Conservation (phyloP, 2,888 invertebrate genomes). For the Pocota personata region DNA sequence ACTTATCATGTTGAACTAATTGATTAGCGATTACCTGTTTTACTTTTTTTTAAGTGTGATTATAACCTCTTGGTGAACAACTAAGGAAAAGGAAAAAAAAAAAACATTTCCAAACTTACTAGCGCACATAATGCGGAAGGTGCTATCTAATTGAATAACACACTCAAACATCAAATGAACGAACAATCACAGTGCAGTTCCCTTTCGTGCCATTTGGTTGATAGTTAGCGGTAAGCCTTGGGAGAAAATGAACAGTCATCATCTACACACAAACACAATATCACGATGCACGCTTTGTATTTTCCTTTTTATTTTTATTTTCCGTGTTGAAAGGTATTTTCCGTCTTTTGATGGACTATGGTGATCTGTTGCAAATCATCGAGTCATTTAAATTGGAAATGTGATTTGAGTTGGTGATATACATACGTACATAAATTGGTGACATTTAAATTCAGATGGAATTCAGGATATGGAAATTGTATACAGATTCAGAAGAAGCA, state of each 20-base stretch:
- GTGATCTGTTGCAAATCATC: conserved; percentile 25
- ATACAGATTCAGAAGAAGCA: no score
- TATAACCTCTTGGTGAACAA: conserved; percentile 5
- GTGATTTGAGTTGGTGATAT: neutral
- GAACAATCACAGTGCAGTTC: conserved; percentile 48
- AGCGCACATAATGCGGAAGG: conserved; percentile 54
- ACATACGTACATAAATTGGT: no score
- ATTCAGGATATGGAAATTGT: no score
- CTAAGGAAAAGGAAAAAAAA: neutral
- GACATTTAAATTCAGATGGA: no score
- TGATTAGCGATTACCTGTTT: conserved; percentile 12
- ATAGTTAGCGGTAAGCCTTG: conserved; percentile 3
- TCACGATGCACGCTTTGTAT: conserved; percentile 32
- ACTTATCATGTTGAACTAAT: conserved; percentile 4
- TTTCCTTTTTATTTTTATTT: conserved; percentile 26
- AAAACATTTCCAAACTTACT: conserved; percentile 1
- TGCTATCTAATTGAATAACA: conserved; percentile 57
- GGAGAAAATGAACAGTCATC: conserved; percentile 26
- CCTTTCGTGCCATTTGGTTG: conserved; percentile 40
- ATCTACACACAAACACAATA: neutral
- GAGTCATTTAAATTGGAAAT: conserved; percentile 14
- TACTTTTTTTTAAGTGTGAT: neutral
- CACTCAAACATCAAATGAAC: conserved; percentile 35
- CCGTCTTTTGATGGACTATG: conserved; percentile 38
- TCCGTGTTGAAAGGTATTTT: conserved; percentile 38